Percentiles rank a stretch among this genome's conserved stretches.
These are phyloP conservation scores for Xiphophorus couchianus DNA, from an alignment of 2,113 vertebrate genomes.

Conservation along the genomic window DNA sequence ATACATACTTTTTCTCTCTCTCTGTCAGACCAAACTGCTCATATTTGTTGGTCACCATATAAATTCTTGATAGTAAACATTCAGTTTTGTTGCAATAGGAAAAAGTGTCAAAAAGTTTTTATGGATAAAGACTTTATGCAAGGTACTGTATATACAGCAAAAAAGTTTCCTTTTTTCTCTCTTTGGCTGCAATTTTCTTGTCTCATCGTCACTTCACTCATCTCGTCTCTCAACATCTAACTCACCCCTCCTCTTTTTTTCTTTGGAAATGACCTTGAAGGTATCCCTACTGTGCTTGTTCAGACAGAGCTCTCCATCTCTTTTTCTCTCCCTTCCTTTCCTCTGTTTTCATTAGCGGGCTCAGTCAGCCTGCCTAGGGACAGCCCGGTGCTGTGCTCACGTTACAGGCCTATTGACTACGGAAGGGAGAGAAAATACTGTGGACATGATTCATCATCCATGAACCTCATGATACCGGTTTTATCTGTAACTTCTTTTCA, in stretches of 20 bases:
- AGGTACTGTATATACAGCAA: not conserved
- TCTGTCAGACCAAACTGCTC: too few species aligned
- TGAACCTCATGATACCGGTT: conserved; percentile 74
- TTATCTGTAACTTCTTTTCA: conserved; percentile 75
- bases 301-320: conserved; percentile 62
- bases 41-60: not conserved
- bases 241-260: conserved; percentile 44
- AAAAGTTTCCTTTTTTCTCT: conserved; percentile 21
- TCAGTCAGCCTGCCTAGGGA: conserved; percentile 71
- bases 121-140: not conserved
- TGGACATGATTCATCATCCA: conserved; percentile 79
- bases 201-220: conserved; percentile 43
- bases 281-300: conserved; percentile 68
- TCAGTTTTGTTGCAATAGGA: not conserved
- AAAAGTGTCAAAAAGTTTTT: not conserved
- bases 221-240: conserved; percentile 43
- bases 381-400: conserved; percentile 71
- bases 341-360: conserved; percentile 77
- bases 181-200: conserved; percentile 32
- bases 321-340: conserved; percentile 48
- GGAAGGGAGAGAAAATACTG: conserved; percentile 70
- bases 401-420: conserved; percentile 79
- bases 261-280: conserved; percentile 78
- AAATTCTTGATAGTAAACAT: not conserved
- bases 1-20: too few species aligned